These are phyloP conservation scores for Eubasilissa regina DNA, from an alignment of 1,140 invertebrate genomes.

Conservation along the genomic window DNA sequence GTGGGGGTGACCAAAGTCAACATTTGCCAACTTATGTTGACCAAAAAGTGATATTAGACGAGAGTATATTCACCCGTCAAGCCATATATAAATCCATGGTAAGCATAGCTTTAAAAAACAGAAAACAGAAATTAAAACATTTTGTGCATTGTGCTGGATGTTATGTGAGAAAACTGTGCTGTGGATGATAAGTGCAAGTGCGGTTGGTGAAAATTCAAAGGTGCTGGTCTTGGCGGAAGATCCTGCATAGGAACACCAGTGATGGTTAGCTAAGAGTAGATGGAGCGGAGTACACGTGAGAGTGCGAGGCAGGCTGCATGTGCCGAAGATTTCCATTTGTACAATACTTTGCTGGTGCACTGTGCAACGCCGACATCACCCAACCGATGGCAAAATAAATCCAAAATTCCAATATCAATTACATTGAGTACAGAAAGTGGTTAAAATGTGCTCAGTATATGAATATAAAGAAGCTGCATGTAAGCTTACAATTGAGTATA, in stretches of 20 bases:
- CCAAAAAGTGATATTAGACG: slow-evolving; percentile 42
- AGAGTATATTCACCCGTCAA: slow-evolving; percentile 59
- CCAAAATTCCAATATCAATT: not conserved
- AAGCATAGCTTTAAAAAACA: slow-evolving; percentile 60
- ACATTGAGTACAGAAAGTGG: no score
- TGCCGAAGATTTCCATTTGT: slow-evolving; percentile 30
- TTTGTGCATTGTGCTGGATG: slow-evolving; percentile 55
- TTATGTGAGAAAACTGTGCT: slow-evolving; percentile 9
- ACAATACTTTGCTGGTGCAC: slow-evolving; percentile 40
- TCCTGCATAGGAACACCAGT: slow-evolving; percentile 48
- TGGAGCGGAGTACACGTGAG: slow-evolving; percentile 7
- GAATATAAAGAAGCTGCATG: no score
- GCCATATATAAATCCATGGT: slow-evolving; percentile 58
- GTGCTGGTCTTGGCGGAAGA: slow-evolving; percentile 37
- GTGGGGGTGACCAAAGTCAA: no score
- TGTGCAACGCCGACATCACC: slow-evolving; percentile 47
- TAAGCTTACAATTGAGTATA: no score
- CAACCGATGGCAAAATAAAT: slow-evolving; percentile 35
- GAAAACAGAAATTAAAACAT: slow-evolving; percentile 58
- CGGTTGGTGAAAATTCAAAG: slow-evolving; percentile 11
- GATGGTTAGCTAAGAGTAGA: slow-evolving; percentile 3
- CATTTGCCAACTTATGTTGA: no score
- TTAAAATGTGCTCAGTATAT: no score
- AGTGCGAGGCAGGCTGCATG: slow-evolving; percentile 52
- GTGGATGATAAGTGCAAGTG: slow-evolving; percentile 34